Evolutionary conservation across 2,113 vertebrate species (phyloP).

Genomic region (Heloderma charlesbogerti): DNA sequence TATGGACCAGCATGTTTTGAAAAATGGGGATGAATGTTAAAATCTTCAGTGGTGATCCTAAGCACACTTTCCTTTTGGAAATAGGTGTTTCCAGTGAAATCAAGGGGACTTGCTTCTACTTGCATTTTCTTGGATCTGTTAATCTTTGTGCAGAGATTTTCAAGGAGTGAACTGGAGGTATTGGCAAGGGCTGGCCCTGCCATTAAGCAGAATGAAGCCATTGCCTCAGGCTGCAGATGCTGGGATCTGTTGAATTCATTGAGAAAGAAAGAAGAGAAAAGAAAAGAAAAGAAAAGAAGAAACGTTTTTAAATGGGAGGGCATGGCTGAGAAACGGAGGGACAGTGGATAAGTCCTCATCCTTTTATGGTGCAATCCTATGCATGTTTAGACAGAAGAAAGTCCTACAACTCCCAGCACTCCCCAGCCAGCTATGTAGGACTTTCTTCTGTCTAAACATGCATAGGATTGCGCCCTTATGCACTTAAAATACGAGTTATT

Average conservation of each 20-base stretch:
- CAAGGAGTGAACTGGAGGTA: neutral
- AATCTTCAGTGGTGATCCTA: neutral
- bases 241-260: neutral
- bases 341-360: neutral
- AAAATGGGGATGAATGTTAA: neutral
- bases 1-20: neutral
- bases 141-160: neutral
- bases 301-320: neutral
- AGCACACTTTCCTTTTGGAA: neutral
- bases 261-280: neutral
- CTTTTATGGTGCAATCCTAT: too few species aligned
- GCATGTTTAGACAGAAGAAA: too few species aligned
- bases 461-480: too few species aligned
- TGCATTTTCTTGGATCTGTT: neutral
- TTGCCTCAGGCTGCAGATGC: too few species aligned
- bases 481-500: neutral
- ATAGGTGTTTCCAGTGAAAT: neutral
- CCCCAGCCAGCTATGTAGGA: too few species aligned
- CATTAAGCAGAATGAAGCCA: too few species aligned
- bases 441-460: too few species aligned
- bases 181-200: neutral
- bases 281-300: too few species aligned
- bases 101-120: neutral
- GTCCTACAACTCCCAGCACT: too few species aligned
- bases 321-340: neutral